A percentile compares a stretch with the other conserved stretches of the same genome.
Evolutionary conservation across 2,797 vertebrate species (phyloP).

Genomic region (Hippocampus kuda): DNA sequence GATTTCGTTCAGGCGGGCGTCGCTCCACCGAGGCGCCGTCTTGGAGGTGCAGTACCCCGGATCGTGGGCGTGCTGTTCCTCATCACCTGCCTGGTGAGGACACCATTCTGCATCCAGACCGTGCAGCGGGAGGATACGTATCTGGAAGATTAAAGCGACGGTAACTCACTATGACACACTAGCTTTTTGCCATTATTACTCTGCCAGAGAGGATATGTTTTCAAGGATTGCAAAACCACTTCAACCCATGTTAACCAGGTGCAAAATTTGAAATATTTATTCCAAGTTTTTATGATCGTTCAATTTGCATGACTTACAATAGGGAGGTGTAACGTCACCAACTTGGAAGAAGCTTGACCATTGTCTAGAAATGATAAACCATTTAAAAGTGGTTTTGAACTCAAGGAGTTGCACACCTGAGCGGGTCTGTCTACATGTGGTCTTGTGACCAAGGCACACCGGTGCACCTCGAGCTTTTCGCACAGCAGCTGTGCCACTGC

Average conservation of each 20-base stretch:
- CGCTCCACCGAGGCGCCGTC: conserved; percentile 58
- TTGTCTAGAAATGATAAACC: too few relatives aligned
- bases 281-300: not conserved
- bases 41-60: conserved; percentile 67
- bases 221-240: not conserved
- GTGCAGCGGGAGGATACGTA: conserved; percentile 63
- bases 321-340: not conserved
- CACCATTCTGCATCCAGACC: conserved; percentile 60
- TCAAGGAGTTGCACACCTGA: conserved; percentile 37
- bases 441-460: conserved; percentile 63
- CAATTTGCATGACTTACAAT: too few relatives aligned
- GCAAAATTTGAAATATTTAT: not conserved
- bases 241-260: too few relatives aligned
- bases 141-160: conserved; percentile 19
- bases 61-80: conserved; percentile 55
- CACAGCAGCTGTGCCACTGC: conserved; percentile 55
- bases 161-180: not conserved
- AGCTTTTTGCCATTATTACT: not conserved
- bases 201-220: not conserved
- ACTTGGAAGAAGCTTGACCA: too few relatives aligned
- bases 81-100: conserved; percentile 58
- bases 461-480: conserved; percentile 48
- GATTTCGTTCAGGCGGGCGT: conserved; percentile 44
- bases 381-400: too few relatives aligned
- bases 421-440: conserved; percentile 46